These are phyloP conservation scores for Orgyia antiqua DNA, from an alignment of 2,888 invertebrate genomes.

Conservation along the genomic window DNA sequence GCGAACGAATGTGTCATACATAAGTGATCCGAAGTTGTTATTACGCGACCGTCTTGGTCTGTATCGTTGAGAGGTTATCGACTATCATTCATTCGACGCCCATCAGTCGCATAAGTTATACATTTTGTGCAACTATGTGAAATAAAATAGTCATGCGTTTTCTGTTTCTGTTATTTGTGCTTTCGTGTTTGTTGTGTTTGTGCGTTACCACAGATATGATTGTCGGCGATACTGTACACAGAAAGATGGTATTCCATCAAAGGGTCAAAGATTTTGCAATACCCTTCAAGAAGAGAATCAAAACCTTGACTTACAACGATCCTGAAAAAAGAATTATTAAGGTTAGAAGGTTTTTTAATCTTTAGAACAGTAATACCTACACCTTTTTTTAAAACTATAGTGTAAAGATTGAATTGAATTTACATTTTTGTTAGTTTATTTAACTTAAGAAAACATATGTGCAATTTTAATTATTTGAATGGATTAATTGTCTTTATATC, in stretches of 20 bases:
- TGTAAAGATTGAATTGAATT: neutral
- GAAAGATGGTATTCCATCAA: constrained; percentile 71
- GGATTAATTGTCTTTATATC: too few species aligned
- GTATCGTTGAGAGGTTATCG: constrained; percentile 38
- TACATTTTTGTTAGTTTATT: too few species aligned
- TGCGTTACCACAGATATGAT: constrained; percentile 61
- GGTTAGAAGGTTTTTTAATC: too few species aligned
- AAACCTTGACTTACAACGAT: constrained; percentile 53
- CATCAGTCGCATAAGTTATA: constrained; percentile 17
- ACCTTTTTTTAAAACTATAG: neutral
- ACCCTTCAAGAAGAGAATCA: constrained; percentile 67
- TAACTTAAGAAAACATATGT: too few species aligned
- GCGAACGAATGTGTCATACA: constrained; percentile 16
- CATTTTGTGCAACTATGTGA: constrained; percentile 33
- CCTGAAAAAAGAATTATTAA: constrained; percentile 62
- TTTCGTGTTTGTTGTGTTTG: constrained; percentile 39
- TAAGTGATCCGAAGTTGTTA: constrained; percentile 28
- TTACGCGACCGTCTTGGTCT: constrained; percentile 22
- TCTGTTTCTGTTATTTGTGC: constrained; percentile 38
- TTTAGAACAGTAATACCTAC: neutral
- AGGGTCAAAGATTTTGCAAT: constrained; percentile 68
- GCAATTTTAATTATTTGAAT: too few species aligned
- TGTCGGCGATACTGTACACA: constrained; percentile 64
- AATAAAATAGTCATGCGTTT: constrained; percentile 55
- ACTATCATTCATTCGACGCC: constrained; percentile 32